Conservation (phyloP, 2,888 invertebrate genomes). For the Spisula solida region DNA sequence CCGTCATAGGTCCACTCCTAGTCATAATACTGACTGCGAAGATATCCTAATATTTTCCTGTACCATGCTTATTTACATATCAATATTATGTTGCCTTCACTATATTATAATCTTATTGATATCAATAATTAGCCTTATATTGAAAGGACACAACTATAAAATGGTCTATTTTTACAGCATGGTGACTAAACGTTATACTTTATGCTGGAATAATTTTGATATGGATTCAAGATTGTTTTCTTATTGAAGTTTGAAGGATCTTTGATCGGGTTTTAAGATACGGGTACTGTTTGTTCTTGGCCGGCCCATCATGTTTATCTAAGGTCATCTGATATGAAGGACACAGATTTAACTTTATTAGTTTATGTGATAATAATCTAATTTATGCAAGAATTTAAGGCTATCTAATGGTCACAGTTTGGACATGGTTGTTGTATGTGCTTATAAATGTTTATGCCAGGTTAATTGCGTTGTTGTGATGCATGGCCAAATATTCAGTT, state of each 20-base stretch:
- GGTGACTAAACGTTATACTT: neutral
- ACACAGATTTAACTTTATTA: neutral
- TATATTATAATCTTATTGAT: neutral
- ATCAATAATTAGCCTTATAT: neutral
- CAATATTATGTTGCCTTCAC: neutral
- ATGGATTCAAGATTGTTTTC: neutral
- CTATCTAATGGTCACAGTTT: too few species aligned
- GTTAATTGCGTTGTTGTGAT: too few species aligned
- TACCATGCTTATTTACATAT: neutral
- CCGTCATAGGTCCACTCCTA: neutral
- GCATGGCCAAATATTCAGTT: neutral
- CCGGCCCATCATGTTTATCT: neutral
- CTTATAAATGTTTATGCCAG: too few species aligned
- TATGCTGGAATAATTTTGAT: neutral
- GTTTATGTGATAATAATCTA: too few species aligned
- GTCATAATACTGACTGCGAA: too few species aligned
- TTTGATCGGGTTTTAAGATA: neutral
- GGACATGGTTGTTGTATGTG: too few species aligned
- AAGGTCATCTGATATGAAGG: neutral
- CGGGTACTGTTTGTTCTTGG: slow-evolving; percentile 13
- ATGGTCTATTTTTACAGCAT: neutral
- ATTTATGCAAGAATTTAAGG: too few species aligned
- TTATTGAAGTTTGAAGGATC: neutral
- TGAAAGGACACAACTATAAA: neutral
- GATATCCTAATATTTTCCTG: too few species aligned